Conservation (phyloP, 2,888 invertebrate species). For the Acronicta psi region DNA sequence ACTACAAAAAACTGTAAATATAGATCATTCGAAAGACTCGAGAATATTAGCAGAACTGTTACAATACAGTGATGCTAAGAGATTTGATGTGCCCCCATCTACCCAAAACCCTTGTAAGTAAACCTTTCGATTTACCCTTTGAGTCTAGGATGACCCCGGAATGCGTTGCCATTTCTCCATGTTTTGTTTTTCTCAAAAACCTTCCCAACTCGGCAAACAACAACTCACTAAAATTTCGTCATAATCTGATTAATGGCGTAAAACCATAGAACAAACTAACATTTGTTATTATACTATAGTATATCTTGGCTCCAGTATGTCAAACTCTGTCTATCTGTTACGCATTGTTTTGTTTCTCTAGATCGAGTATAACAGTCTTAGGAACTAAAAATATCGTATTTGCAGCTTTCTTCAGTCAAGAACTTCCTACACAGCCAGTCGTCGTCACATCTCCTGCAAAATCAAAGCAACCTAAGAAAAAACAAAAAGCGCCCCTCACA, state of each 20-base stretch:
- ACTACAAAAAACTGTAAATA: slow-evolving; percentile 78
- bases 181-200: too few species aligned
- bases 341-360: too few species aligned
- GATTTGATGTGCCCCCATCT: slow-evolving; percentile 79
- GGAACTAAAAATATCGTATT: slow-evolving; percentile 18
- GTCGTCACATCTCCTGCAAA: slow-evolving; percentile 56
- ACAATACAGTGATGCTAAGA: slow-evolving; percentile 83
- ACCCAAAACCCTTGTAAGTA: slow-evolving; percentile 80
- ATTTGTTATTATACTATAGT: too few species aligned
- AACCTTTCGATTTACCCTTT: not conserved
- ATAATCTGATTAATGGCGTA: too few species aligned
- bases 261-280: too few species aligned
- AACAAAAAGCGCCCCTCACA: slow-evolving; percentile 59
- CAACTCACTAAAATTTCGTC: too few species aligned
- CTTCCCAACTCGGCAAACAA: too few species aligned
- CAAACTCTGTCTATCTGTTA: too few species aligned
- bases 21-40: slow-evolving; percentile 83
- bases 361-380: too few species aligned
- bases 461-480: slow-evolving; percentile 71
- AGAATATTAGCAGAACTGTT: slow-evolving; percentile 81
- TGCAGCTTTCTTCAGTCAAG: slow-evolving; percentile 70
- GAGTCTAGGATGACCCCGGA: too few species aligned
- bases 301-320: too few species aligned
- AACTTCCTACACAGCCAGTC: slow-evolving; percentile 57
- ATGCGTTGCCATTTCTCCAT: too few species aligned